Percentiles rank a stretch among this genome's conserved stretches.
phyloP scores from a whole-genome alignment of 1,140 invertebrate genomes.

The Steinernema feltiae region DNA sequence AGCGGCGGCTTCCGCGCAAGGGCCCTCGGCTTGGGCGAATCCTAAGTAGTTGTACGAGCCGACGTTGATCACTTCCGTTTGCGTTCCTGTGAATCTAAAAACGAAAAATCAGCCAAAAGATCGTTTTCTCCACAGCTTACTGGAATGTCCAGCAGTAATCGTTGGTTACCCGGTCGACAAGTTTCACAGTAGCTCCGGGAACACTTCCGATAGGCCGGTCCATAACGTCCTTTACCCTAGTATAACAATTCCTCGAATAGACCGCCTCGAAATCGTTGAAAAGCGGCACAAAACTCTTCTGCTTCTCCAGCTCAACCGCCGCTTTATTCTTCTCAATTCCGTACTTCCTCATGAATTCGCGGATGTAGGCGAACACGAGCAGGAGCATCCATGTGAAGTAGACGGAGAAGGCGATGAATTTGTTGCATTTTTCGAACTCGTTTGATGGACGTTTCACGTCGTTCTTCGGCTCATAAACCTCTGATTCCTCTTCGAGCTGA shows the following conservation, averaged over 20 bases:
- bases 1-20: slow-evolving; percentile 59
- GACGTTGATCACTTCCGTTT: slow-evolving; percentile 62
- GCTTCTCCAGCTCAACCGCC: slow-evolving; percentile 44
- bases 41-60: slow-evolving; percentile 65
- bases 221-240: slow-evolving; percentile 62
- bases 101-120: background rate
- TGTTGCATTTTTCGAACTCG: slow-evolving; percentile 38
- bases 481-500: background rate
- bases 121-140: slow-evolving; percentile 28
- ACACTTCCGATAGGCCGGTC: slow-evolving; percentile 51
- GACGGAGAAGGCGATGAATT: slow-evolving; percentile 44
- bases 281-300: slow-evolving; percentile 60
- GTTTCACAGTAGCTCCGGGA: slow-evolving; percentile 44
- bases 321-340: slow-evolving; percentile 52
- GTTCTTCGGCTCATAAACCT: background rate
- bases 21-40: slow-evolving; percentile 62
- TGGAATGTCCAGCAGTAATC: slow-evolving; percentile 55
- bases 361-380: slow-evolving; percentile 45
- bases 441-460: slow-evolving; percentile 24
- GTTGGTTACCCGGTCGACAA: slow-evolving; percentile 43
- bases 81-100: slow-evolving; percentile 57
- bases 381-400: slow-evolving; percentile 54
- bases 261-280: slow-evolving; percentile 63
- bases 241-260: slow-evolving; percentile 63
- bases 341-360: slow-evolving; percentile 49